Evolutionary conservation across 2,797 vertebrate genomes (phyloP), one percentile per base, ranked within the genome.

Genomic region (Luscinia megarhynchos): DNA sequence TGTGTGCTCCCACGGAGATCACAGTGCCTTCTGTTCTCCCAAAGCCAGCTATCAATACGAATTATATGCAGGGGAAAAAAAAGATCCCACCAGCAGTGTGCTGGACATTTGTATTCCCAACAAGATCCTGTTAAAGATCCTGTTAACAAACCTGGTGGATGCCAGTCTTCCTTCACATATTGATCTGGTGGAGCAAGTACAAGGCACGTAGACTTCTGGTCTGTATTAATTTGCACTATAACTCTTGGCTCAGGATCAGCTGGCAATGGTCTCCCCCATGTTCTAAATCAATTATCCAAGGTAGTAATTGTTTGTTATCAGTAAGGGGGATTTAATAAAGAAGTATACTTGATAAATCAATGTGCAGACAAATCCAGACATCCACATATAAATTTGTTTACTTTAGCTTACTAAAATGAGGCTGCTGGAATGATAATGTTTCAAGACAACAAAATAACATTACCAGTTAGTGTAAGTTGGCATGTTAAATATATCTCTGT

Each of bases 211-310:
- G 63, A 58, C 68, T 94, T 76, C 95, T 94, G 84, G 63, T 85
- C 59, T 95, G 81, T 40, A 89, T 63, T 93, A 72, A 79, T 90
- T 88, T 87, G 51, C 53, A 11, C 45, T 62, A 4, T 62, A 72
- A 46, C 29, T 85, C 87, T 59, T 95, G 96, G 91, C 93, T 87
- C 30, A 61, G 18, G 34, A 69, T 53, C 68, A 95, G 69, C 63
- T 94, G 96, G 32, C 61, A 87, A 10, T 64, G 48, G 20, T 57
- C 67, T 68, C 43, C 24, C 30, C 68, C 74, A 63, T n/a, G 38
- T 77, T 94, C 94, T 73, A 95, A 93, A 63, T 91, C 89, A 85
- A 95, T 95, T 89, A 96, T 54, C 85, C 92, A 75, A 90, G 94
- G 48, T 48, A 79, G 61, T 87, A 80, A 72, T 76, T 87, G 53